Conservation (phyloP, 2,888 invertebrate genomes). For the Disparrhopalites patrizii region DNA sequence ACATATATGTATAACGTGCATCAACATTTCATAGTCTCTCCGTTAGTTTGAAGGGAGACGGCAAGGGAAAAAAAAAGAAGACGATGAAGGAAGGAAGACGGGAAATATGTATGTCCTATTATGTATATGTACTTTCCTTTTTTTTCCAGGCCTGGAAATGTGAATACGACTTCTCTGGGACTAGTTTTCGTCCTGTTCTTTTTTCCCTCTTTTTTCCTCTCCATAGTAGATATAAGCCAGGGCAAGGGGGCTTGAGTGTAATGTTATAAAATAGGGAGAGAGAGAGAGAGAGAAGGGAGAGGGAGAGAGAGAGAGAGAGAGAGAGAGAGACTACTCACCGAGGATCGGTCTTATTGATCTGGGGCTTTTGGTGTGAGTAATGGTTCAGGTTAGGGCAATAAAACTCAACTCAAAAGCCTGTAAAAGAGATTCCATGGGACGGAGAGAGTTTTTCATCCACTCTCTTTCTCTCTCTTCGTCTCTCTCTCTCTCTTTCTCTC, state of each 20-base stretch:
- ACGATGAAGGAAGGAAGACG: no score
- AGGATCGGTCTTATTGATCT: constrained; percentile 31
- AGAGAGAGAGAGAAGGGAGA: neutral
- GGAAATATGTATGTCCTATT: no score
- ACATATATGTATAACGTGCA: no score
- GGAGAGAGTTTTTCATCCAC: constrained; percentile 4
- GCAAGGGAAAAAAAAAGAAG: no score
- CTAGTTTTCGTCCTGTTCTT: no score
- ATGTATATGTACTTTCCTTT: no score
- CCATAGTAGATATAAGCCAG: neutral
- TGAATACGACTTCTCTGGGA: no score
- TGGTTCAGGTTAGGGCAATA: constrained; percentile 22
- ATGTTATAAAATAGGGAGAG: neutral
- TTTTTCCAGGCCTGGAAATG: no score
- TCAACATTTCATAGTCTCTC: no score
- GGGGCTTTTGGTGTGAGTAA: constrained; percentile 31
- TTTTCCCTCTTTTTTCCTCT: neutral
- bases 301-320: constrained; percentile 2
- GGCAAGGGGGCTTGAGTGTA: neutral
- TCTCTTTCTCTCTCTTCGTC: constrained; percentile 9
- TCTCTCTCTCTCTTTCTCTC: constrained; percentile 4
- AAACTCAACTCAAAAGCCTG: constrained; percentile 16
- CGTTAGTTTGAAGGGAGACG: no score
- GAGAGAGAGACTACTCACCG: constrained; percentile 20
- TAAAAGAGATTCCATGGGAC: constrained; percentile 13